Conservation (phyloP, 1,140 invertebrate genomes). For the Tetranychus cinnabarinus region DNA sequence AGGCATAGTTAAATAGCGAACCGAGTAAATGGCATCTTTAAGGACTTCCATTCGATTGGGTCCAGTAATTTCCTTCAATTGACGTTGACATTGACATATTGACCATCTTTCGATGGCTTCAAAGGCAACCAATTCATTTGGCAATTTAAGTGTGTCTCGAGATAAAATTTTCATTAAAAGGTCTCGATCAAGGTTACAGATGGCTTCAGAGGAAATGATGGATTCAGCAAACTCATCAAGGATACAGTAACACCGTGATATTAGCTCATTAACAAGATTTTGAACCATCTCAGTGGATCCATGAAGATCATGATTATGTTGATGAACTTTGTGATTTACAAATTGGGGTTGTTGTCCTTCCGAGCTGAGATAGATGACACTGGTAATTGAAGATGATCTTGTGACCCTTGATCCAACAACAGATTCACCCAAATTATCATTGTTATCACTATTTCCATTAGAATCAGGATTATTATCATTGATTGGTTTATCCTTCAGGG, state of each 20-base stretch:
- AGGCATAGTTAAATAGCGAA: slow-evolving; percentile 36
- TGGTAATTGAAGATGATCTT: neutral
- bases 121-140: slow-evolving; percentile 13
- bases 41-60: slow-evolving; percentile 33
- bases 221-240: slow-evolving; percentile 34
- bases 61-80: slow-evolving; percentile 32
- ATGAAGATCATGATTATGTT: neutral
- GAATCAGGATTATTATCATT: too few species aligned
- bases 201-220: slow-evolving; percentile 33
- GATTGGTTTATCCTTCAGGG: too few species aligned
- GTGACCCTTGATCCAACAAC: too few species aligned
- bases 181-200: slow-evolving; percentile 35
- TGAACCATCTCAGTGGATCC: neutral
- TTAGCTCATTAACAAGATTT: slow-evolving; percentile 22
- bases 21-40: slow-evolving; percentile 33
- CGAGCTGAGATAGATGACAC: neutral
- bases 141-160: slow-evolving; percentile 22
- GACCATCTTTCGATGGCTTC: slow-evolving; percentile 30
- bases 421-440: too few species aligned
- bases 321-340: neutral
- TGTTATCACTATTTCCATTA: too few species aligned
- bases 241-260: slow-evolving; percentile 31
- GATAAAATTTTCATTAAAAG: slow-evolving; percentile 32
- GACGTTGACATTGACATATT: slow-evolving; percentile 34
- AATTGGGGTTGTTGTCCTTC: neutral